Evolutionary conservation across 2,797 vertebrate genomes (phyloP), one percentile per base, ranked within the genome.

Genomic region (Macropus fuliginosus): DNA sequence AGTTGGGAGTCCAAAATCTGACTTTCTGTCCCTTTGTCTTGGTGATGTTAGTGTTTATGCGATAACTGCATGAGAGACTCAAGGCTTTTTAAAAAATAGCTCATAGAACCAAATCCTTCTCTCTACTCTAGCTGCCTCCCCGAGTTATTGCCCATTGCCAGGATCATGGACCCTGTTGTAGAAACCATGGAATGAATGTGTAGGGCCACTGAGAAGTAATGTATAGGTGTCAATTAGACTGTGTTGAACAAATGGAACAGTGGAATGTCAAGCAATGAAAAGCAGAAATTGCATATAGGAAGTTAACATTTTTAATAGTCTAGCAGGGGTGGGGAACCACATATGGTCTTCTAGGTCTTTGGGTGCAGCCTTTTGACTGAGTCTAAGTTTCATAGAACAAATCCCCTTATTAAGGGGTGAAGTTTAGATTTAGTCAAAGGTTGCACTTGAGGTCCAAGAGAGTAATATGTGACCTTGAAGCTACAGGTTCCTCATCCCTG

Each of bases 61-160:
- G 59, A 54, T 91, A 91, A 94, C 21, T n/a, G 87, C 1, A 46
- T 92, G 87, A 59, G n/a, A 89, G 21, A 34, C 62, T 52, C 27
- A 95, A 81, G 40, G 94, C 91, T 12, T 54, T 40, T 91, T 54
- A 3, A 5, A 93, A 10, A 96, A 29, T 5, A 8, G 1, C 11
- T 9, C 59, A n/a, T 18, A 95, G 94, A 95, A 56, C 18, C 56
- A 46, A 56, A 56, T 93, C 91, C 93, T 96, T 90, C 74, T 54
- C 13, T 29, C 11, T 56, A 66, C 6, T 54, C n/a, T 91, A 94
- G 90, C 54, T 46, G 91, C 34, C 5, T 91, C 91, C 59, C 1
- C 46, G 55, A 91, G 62, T 93, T 92, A 40, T 0, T 50, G n/a
- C 4, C n/a, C 8, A 52, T 50, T 87, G 40, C 40, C 40, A 50